Evolutionary conservation across 2,888 invertebrate species (phyloP).

Genomic region (Trichopoda pennipes): DNA sequence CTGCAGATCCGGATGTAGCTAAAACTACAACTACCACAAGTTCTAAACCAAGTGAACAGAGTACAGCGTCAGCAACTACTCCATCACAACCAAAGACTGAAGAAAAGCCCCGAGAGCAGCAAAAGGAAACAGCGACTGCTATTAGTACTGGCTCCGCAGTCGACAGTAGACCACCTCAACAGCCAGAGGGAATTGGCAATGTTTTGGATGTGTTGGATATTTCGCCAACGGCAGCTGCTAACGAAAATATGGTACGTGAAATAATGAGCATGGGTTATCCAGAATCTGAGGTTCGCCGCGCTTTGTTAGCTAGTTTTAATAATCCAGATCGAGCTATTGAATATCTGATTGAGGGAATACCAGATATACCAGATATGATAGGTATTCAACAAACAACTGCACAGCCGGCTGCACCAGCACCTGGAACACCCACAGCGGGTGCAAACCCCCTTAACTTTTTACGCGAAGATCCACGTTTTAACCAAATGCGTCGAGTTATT

Average conservation of each 20-base stretch:
- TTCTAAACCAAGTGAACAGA: slow-evolving; percentile 59
- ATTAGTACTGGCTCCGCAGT: slow-evolving; percentile 3
- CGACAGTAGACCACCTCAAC: slow-evolving; percentile 10
- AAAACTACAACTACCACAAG: slow-evolving; percentile 49
- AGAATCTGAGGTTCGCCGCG: slow-evolving; percentile 89
- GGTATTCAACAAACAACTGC: slow-evolving; percentile 25
- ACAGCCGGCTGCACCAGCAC: slow-evolving; percentile 32
- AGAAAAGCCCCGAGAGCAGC: slow-evolving; percentile 57
- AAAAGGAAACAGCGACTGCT: slow-evolving; percentile 36
- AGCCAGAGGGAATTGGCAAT: slow-evolving; percentile 37
- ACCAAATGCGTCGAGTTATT: slow-evolving; percentile 94
- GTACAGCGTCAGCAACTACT: slow-evolving; percentile 42
- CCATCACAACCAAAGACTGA: slow-evolving; percentile 62
- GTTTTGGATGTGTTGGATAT: slow-evolving; percentile 45
- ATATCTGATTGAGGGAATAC: slow-evolving; percentile 92
- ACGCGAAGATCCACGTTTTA: slow-evolving; percentile 94
- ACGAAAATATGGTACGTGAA: slow-evolving; percentile 72
- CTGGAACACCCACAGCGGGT: slow-evolving; percentile 12
- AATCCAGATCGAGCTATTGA: slow-evolving; percentile 99
- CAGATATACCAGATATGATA: slow-evolving; percentile 60
- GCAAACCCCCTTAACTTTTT: slow-evolving; percentile 83
- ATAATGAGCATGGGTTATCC: slow-evolving; percentile 91
- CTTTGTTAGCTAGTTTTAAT: slow-evolving; percentile 96
- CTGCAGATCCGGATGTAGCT: slow-evolving; percentile 35
- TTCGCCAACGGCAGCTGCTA: slow-evolving; percentile 65